phyloP scores from a whole-genome alignment of 2,797 vertebrate species.

The Erpetoichthys calabaricus region DNA sequence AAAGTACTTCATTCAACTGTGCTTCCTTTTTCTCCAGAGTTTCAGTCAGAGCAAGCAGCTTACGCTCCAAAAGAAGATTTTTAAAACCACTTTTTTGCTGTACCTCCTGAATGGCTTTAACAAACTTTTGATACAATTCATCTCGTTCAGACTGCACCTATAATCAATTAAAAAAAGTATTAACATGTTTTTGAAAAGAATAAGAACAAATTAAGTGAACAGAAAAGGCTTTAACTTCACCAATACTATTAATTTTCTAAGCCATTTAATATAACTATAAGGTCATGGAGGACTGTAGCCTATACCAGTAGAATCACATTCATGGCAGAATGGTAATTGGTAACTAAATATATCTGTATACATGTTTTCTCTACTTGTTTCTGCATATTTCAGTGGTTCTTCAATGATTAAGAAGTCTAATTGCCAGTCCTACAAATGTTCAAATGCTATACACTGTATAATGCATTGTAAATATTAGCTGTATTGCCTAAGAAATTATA shows the following conservation, averaged over 20 bases:
- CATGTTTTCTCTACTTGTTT: no score
- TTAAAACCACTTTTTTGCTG: slow-evolving; percentile 62
- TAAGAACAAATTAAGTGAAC: neutral
- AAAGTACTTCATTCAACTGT: slow-evolving; percentile 56
- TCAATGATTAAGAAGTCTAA: no score
- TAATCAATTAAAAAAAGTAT: neutral
- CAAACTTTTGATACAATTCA: slow-evolving; percentile 56
- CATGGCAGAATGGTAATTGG: no score
- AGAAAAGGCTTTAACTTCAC: neutral
- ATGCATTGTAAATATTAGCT: no score
- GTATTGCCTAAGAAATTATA: no score
- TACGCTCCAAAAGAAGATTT: slow-evolving; percentile 58
- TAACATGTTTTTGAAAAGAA: neutral
- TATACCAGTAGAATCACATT: no score
- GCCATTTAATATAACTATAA: neutral
- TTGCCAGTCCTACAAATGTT: no score
- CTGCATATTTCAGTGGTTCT: no score
- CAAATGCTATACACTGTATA: no score
- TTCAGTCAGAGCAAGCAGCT: slow-evolving; percentile 42
- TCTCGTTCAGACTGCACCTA: slow-evolving; percentile 73
- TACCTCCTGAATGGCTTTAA: slow-evolving; percentile 50
- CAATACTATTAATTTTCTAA: neutral
- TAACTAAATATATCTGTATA: no score
- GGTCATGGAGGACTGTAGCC: neutral
- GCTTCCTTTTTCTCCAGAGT: slow-evolving; percentile 61